These are phyloP conservation scores for Macrosiphum euphorbiae DNA, from an alignment of 2,888 invertebrate species.

Conservation along the genomic window DNA sequence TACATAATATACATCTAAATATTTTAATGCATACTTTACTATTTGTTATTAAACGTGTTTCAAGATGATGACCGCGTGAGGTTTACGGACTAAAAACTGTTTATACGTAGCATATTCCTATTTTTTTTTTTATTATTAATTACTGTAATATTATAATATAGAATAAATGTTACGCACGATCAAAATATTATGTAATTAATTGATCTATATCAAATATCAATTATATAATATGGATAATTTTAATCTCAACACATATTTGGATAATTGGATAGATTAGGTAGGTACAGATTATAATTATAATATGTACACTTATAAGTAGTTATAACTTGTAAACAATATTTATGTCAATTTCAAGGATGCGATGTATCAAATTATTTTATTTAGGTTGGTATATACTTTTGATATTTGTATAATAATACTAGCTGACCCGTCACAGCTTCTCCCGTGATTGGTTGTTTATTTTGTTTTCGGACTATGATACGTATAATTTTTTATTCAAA, in stretches of 20 bases:
- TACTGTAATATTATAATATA: background rate
- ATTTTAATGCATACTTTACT: background rate
- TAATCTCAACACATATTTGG: background rate
- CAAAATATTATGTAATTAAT: background rate
- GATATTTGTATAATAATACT: too few relatives aligned
- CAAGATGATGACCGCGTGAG: background rate
- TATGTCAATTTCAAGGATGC: slow-evolving; percentile 2
- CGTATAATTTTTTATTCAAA: too few relatives aligned
- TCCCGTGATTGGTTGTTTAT: too few relatives aligned
- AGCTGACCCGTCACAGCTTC: too few relatives aligned
- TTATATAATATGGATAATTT: background rate
- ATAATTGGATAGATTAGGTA: background rate
- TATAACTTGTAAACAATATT: background rate
- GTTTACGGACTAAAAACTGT: background rate
- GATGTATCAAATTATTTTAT: background rate
- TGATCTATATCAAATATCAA: background rate
- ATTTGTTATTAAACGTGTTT: background rate
- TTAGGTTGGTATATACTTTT: background rate
- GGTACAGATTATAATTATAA: background rate
- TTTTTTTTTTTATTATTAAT: background rate
- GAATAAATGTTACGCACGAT: background rate
- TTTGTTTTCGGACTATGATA: too few relatives aligned
- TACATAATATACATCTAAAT: background rate
- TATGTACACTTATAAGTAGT: too few relatives aligned
- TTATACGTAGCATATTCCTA: background rate